phyloP scores from a whole-genome alignment of 2,888 invertebrate genomes.

The Diarsia mendica region DNA sequence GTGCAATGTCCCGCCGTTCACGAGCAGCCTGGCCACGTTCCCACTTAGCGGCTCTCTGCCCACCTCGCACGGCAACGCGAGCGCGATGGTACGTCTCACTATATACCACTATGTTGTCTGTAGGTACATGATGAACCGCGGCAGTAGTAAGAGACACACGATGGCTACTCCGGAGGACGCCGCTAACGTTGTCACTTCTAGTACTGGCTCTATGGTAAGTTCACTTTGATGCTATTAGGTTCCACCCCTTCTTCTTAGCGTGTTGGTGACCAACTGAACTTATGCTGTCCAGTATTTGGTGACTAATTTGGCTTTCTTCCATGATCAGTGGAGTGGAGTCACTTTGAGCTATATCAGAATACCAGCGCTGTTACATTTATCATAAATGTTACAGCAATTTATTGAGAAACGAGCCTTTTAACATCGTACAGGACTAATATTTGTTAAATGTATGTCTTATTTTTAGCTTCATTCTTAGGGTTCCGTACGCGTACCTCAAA shows the following conservation, averaged over 20 bases:
- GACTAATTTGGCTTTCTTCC: too few species aligned
- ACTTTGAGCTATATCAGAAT: too few species aligned
- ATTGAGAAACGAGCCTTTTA: too few species aligned
- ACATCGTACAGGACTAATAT: too few species aligned
- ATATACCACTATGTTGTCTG: neutral
- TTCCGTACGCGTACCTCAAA: too few species aligned
- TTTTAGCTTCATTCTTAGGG: too few species aligned
- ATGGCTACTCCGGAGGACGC: slow-evolving; percentile 94
- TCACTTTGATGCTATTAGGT: too few species aligned
- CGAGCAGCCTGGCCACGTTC: neutral
- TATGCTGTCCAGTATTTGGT: too few species aligned
- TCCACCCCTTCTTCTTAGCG: neutral
- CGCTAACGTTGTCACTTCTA: slow-evolving; percentile 76
- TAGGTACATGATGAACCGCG: slow-evolving; percentile 95
- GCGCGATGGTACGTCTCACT: neutral
- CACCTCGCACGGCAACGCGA: neutral
- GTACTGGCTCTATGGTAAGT: slow-evolving; percentile 83
- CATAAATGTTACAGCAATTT: too few species aligned
- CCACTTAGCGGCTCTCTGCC: neutral
- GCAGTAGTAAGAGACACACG: slow-evolving; percentile 94
- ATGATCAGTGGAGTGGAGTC: too few species aligned
- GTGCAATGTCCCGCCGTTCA: neutral
- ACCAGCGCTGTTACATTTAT: too few species aligned
- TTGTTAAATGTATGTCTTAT: too few species aligned
- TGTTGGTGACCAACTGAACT: neutral